phyloP scores from a whole-genome alignment of 2,113 vertebrate species.

The Pomatostomus ruficeps region DNA sequence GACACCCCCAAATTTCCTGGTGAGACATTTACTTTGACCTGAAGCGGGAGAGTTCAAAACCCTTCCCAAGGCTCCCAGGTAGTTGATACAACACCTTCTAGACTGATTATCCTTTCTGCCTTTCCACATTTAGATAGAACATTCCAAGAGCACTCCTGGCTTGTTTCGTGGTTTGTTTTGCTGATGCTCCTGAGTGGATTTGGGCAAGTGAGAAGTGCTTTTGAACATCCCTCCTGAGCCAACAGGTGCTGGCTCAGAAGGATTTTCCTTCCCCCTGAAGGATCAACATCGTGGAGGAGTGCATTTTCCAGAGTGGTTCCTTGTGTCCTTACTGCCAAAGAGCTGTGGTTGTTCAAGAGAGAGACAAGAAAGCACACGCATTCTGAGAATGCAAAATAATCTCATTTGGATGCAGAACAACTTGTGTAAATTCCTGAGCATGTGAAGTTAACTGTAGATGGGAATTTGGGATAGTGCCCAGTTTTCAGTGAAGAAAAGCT shows the following conservation, averaged over 20 bases:
- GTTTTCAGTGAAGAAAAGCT: slow-evolving; percentile 17
- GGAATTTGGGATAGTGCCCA: slow-evolving; percentile 3
- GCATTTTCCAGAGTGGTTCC: not conserved
- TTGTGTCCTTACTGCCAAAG: not conserved
- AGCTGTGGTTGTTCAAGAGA: not conserved
- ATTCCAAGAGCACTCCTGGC: not conserved
- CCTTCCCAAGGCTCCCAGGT: not conserved
- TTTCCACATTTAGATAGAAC: not conserved
- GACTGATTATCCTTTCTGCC: not conserved
- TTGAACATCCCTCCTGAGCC: not conserved
- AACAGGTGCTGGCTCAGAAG: not conserved
- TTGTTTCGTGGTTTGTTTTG: not conserved
- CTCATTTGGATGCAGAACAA: slow-evolving; percentile 39
- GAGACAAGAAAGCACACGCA: not conserved
- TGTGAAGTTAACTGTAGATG: not conserved
- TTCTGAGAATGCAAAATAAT: not conserved
- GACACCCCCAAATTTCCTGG: not conserved
- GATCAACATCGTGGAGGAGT: not conserved
- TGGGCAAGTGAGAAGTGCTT: not conserved
- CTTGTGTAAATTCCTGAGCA: slow-evolving; percentile 7
- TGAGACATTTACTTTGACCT: not conserved
- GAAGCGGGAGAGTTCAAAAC: not conserved
- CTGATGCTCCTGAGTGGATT: not conserved
- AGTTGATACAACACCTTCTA: not conserved
- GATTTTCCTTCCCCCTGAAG: not conserved